Conservation (phyloP, 2,797 vertebrate species). For the Gadopsis marmoratus region DNA sequence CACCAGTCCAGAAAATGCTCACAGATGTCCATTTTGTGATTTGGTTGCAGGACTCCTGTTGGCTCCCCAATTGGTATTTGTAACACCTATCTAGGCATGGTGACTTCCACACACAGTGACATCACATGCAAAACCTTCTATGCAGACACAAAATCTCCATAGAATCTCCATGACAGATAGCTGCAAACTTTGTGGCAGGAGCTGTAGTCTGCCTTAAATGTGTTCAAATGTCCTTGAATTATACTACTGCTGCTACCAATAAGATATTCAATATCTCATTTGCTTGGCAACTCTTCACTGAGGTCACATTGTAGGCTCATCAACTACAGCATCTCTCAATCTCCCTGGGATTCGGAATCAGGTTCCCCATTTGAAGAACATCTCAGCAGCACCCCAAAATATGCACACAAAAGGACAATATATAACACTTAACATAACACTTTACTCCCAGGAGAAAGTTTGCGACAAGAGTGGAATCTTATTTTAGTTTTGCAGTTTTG, state of each 20-base stretch:
- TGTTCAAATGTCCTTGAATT: neutral
- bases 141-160: neutral
- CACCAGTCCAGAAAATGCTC: no score
- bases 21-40: no score
- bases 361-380: neutral
- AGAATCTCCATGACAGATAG: neutral
- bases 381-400: neutral
- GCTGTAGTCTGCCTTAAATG: neutral
- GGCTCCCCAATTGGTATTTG: neutral
- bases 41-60: neutral
- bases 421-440: conserved; percentile 33
- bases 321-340: neutral
- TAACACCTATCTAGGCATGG: no score
- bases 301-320: conserved; percentile 12
- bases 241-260: neutral
- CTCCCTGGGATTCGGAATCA: conserved; percentile 17
- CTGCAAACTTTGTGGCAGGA: neutral
- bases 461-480: conserved; percentile 7
- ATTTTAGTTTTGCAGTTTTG: conserved; percentile 14
- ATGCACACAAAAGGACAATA: conserved; percentile 24
- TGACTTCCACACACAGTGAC: no score
- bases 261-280: neutral
- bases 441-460: conserved; percentile 27
- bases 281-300: neutral
- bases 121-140: neutral